These are phyloP conservation scores for Papilio glaucus DNA, from an alignment of 1,140 invertebrate species.

Conservation along the genomic window DNA sequence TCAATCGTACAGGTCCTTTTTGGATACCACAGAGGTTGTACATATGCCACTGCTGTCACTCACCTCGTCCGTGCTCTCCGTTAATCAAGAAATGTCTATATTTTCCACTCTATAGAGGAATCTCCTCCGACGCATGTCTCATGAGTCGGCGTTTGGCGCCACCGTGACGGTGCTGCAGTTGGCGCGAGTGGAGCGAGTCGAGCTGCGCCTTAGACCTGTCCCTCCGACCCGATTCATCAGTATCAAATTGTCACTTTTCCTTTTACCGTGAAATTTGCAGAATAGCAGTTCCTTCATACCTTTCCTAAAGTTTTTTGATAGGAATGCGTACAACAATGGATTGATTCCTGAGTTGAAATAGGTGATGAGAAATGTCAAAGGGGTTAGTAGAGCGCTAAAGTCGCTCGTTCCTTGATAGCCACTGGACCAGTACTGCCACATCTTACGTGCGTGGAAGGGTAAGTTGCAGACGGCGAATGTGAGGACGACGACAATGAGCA, in stretches of 20 bases:
- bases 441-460: slow-evolving; percentile 92
- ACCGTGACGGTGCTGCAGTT: slow-evolving; percentile 82
- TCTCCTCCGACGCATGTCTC: slow-evolving; percentile 73
- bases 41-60: slow-evolving; percentile 76
- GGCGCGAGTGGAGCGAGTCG: slow-evolving; percentile 79
- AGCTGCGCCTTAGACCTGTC: slow-evolving; percentile 70
- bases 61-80: slow-evolving; percentile 77
- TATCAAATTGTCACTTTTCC: slow-evolving; percentile 74
- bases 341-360: slow-evolving; percentile 94
- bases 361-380: slow-evolving; percentile 91
- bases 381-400: slow-evolving; percentile 90
- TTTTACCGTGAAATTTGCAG: slow-evolving; percentile 81
- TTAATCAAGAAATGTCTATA: slow-evolving; percentile 80
- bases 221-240: slow-evolving; percentile 75
- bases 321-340: slow-evolving; percentile 92
- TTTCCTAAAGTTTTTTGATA: slow-evolving; percentile 90
- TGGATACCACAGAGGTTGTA: slow-evolving; percentile 68
- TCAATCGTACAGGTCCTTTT: slow-evolving; percentile 73
- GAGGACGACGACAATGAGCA: slow-evolving; percentile 92
- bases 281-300: slow-evolving; percentile 88
- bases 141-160: slow-evolving; percentile 80
- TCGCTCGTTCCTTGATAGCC: slow-evolving; percentile 86
- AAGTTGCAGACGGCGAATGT: slow-evolving; percentile 94
- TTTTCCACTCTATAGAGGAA: slow-evolving; percentile 72
- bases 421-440: slow-evolving; percentile 89